Base-by-base conservation (phyloP, 2,888 invertebrate genomes). In the Melanchra persicariae region DNA sequence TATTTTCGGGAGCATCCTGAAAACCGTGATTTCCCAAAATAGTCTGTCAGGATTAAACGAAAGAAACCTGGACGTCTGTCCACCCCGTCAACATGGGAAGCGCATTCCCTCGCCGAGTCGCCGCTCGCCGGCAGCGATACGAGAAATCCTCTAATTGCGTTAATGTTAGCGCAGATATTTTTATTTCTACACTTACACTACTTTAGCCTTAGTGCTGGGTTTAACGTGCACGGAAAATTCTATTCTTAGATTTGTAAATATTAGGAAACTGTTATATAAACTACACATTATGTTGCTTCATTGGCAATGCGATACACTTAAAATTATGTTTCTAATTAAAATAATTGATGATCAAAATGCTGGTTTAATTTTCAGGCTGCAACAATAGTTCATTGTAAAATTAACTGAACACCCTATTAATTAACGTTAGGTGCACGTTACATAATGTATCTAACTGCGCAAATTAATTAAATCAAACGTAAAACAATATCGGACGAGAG, bases 401-500 rank as follows among this genome's bases (percentile, higher is more conserved):
- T 72, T 40, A 59, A 54, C 51, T 58, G 51, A 73, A 52, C 58
- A 43, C 45, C 55, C 34, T 67, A 75, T 77, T 79, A 45, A 73
- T 73, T 79, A 75, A 47, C 55, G 63, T 52, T 52, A 68, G 40
- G 34, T 72, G 43, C 55, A 66, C 55, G 59, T 58, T 40, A 61
- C 65, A 67, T 52, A 9, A 72, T 68, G 59, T 61, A 66, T 66
- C 74, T 61, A 83, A 74, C 73, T 65, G 78, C 79, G 82, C 74
- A 79, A 84, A 88, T 88, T 90, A 89, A 90, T 90, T 88, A 86
- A 88, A 88, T 86, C 87, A 86, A 86, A 87, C 83, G 74, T 85
- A 85, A 88, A 89, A 90, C 92, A 89, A 90, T 91, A 91, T 87
- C 86, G 87, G 81, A 83, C 86, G 85, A 85, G 82, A 79, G n/a